phyloP scores from a whole-genome alignment of 2,113 vertebrate genomes.

The Zosterops japonicus region DNA sequence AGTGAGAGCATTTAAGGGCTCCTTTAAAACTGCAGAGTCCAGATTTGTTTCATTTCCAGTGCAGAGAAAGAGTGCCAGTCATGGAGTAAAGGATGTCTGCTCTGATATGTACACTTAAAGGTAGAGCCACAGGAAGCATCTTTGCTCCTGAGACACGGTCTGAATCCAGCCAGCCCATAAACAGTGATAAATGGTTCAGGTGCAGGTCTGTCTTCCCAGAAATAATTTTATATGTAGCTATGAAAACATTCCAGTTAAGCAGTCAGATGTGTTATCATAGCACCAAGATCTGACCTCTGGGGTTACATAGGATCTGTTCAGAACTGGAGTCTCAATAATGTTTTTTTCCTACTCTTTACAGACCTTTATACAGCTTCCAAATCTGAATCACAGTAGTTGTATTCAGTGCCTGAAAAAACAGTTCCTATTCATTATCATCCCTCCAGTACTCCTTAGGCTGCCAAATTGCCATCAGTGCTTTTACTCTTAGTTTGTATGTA shows the following conservation, averaged over 20 bases:
- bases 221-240: neutral
- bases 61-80: neutral
- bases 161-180: neutral
- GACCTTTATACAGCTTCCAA: slow-evolving; percentile 23
- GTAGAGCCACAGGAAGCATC: neutral
- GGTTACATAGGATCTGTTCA: neutral
- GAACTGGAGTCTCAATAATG: neutral
- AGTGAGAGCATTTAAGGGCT: neutral
- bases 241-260: neutral
- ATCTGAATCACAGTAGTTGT: slow-evolving; percentile 36
- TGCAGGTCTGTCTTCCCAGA: neutral
- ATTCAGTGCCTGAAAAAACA: slow-evolving; percentile 39
- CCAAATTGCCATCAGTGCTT: slow-evolving; percentile 40
- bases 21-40: neutral
- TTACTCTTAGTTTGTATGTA: neutral
- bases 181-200: neutral
- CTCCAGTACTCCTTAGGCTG: neutral
- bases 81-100: neutral
- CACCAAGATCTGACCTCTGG: neutral
- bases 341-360: neutral
- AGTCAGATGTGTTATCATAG: neutral
- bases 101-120: neutral
- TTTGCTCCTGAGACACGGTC: neutral
- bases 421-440: slow-evolving; percentile 36
- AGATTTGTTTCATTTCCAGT: neutral